phyloP scores from a whole-genome alignment of 2,888 invertebrate species.

The Eupithecia exiguata region DNA sequence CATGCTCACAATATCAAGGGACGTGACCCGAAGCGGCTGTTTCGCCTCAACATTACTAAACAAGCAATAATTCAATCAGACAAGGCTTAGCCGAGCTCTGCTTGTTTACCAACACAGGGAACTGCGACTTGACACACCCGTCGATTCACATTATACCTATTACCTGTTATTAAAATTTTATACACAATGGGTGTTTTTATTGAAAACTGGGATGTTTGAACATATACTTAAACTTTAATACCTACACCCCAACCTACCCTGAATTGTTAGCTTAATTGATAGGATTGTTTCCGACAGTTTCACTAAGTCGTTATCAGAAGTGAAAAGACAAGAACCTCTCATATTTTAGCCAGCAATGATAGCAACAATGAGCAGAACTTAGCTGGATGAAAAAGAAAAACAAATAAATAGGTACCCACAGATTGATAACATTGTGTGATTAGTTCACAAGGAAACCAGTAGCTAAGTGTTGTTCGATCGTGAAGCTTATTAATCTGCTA shows the following conservation, averaged over 20 bases:
- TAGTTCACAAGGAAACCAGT: slow-evolving; percentile 47
- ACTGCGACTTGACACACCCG: slow-evolving; percentile 54
- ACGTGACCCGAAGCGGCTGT: slow-evolving; percentile 61
- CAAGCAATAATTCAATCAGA: slow-evolving; percentile 81
- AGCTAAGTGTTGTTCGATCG: slow-evolving; percentile 48
- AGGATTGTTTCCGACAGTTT: not conserved
- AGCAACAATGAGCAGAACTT: not conserved
- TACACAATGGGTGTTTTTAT: not conserved
- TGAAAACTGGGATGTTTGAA: not conserved
- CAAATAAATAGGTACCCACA: slow-evolving; percentile 32
- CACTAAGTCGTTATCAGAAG: not conserved
- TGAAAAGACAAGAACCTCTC: not conserved
- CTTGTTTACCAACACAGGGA: slow-evolving; percentile 73
- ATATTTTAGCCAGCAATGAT: not conserved
- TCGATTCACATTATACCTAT: slow-evolving; percentile 38
- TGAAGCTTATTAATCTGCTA: slow-evolving; percentile 47
- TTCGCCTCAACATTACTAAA: slow-evolving; percentile 64
- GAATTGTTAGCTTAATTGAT: not conserved
- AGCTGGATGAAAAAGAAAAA: slow-evolving; percentile 17
- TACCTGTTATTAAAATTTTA: not conserved
- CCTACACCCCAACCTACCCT: not conserved
- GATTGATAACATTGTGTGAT: slow-evolving; percentile 49
- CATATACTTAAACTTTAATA: not conserved
- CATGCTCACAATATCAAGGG: slow-evolving; percentile 57
- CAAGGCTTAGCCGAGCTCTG: slow-evolving; percentile 66